Evolutionary conservation across 2,113 vertebrate genomes (phyloP).

Genomic region (Apteryx owenii): DNA sequence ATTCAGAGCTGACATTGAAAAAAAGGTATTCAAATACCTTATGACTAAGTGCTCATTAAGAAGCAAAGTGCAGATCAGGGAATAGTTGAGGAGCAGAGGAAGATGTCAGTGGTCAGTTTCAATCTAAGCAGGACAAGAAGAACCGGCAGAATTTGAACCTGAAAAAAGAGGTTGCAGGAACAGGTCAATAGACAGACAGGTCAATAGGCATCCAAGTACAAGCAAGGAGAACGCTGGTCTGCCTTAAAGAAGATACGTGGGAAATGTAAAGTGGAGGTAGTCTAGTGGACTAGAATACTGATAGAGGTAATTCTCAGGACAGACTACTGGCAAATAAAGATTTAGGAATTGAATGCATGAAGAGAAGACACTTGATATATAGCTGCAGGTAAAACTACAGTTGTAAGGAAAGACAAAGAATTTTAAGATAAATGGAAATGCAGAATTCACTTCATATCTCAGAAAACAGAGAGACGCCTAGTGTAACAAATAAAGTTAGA

Average conservation of each 20-base stretch:
- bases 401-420: not conserved
- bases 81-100: not conserved
- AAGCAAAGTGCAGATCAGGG: not conserved
- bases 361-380: not conserved
- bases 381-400: not conserved
- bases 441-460: not conserved
- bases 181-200: constrained; percentile 3
- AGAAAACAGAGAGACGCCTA: not conserved
- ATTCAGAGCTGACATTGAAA: constrained; percentile 18
- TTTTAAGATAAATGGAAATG: not conserved
- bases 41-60: constrained; percentile 38
- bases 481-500: not conserved
- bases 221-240: not conserved
- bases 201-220: not conserved
- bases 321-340: not conserved
- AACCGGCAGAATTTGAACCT: constrained; percentile 2
- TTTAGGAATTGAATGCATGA: not conserved
- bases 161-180: not conserved
- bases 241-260: not conserved
- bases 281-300: not conserved
- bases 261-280: not conserved
- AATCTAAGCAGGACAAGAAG: not conserved
- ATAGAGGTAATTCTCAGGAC: not conserved
- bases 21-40: constrained; percentile 25
- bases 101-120: constrained; percentile 46